These are phyloP conservation scores for Troides helena DNA, from an alignment of 2,888 invertebrate genomes.

Conservation along the genomic window DNA sequence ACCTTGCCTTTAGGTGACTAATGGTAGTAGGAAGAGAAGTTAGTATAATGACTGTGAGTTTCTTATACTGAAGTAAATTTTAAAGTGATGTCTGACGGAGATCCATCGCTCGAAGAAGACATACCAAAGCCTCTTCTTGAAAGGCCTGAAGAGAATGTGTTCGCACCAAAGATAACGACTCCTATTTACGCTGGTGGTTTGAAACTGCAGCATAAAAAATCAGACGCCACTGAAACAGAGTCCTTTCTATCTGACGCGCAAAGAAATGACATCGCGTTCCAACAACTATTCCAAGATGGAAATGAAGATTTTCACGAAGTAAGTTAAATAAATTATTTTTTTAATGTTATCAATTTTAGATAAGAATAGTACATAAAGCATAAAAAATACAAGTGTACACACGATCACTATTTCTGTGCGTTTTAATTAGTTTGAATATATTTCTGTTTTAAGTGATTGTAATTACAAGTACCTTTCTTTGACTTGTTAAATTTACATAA, in stretches of 20 bases:
- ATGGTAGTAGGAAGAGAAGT: slow-evolving; percentile 8
- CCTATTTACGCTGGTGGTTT: slow-evolving; percentile 68
- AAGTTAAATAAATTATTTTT: slow-evolving; percentile 31
- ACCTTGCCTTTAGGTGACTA: slow-evolving; percentile 23
- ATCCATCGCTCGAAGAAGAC: slow-evolving; percentile 76
- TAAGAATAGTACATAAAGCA: too few species aligned
- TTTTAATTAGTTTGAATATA: too few species aligned
- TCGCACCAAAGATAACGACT: slow-evolving; percentile 70
- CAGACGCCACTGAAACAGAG: slow-evolving; percentile 65
- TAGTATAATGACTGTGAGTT: slow-evolving; percentile 32
- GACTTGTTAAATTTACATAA: too few species aligned
- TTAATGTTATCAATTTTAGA: too few species aligned
- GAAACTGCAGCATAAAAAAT: slow-evolving; percentile 62
- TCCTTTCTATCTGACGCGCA: slow-evolving; percentile 68
- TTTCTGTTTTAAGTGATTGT: too few species aligned
- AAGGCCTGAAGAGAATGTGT: slow-evolving; percentile 69
- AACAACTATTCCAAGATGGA: slow-evolving; percentile 69
- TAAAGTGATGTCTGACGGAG: slow-evolving; percentile 78
- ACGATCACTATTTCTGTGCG: too few species aligned
- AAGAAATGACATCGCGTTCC: slow-evolving; percentile 70
- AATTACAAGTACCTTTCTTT: too few species aligned
- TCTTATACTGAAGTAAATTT: slow-evolving; percentile 20
- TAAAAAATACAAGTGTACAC: too few species aligned
- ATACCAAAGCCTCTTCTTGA: slow-evolving; percentile 66
- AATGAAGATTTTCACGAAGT: slow-evolving; percentile 63